Percentiles rank a stretch among this genome's conserved stretches.
Evolutionary conservation across 1,140 invertebrate species (phyloP).

Genomic region (Diabrotica virgifera): DNA sequence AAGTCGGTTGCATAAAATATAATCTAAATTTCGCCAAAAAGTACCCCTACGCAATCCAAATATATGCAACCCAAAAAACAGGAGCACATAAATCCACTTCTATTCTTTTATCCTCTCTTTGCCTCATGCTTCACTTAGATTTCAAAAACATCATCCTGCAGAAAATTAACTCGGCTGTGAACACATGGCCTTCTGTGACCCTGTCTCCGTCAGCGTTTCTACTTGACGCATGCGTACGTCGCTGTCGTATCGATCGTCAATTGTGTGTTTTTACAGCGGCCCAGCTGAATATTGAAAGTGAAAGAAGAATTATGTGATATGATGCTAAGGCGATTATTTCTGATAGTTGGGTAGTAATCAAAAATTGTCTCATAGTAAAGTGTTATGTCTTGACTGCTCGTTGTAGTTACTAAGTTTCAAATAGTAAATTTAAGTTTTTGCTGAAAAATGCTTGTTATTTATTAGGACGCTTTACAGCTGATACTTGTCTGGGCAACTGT

Average conservation of each 20-base stretch:
- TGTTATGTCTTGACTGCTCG: too few relatives aligned
- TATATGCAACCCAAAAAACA: constrained; percentile 12
- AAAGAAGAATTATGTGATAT: constrained; percentile 10
- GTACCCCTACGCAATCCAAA: background rate
- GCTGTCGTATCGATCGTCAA: constrained; percentile 40
- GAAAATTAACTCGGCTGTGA: background rate
- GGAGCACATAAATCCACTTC: constrained; percentile 8
- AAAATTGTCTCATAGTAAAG: too few relatives aligned
- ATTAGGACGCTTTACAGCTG: background rate
- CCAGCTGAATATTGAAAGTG: constrained; percentile 25
- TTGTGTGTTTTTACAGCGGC: constrained; percentile 29
- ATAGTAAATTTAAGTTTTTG: background rate
- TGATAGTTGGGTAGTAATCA: background rate
- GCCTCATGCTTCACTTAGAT: constrained; percentile 4
- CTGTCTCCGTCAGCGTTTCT: constrained; percentile 29
- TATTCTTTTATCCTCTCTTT: constrained; percentile 12
- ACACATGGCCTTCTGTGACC: constrained; percentile 39
- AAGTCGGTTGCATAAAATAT: too few relatives aligned
- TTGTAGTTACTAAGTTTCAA: too few relatives aligned
- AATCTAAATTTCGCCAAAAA: background rate
- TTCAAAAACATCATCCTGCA: constrained; percentile 5
- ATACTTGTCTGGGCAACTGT: constrained; percentile 21
- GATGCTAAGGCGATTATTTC: constrained; percentile 6
- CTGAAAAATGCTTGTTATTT: background rate
- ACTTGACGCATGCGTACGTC: constrained; percentile 28